These are phyloP conservation scores for Odontothrips loti DNA, from an alignment of 2,888 invertebrate genomes.

Conservation along the genomic window DNA sequence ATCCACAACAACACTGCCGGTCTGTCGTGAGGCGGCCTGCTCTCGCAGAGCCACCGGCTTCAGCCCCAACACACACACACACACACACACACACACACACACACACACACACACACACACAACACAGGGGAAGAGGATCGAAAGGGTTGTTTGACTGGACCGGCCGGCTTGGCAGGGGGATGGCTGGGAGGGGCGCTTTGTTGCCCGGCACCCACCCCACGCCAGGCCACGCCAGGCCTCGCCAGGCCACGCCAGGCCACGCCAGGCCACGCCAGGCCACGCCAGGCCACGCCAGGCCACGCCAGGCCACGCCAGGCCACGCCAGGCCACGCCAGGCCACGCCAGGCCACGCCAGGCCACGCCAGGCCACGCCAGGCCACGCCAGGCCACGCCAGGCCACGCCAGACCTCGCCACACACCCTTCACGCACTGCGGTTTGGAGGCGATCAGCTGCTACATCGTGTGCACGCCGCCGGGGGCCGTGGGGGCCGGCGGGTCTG, in stretches of 20 bases:
- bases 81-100: no score
- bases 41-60: no score
- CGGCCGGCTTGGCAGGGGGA: no score
- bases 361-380: background rate
- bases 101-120: no score
- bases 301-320: background rate
- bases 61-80: no score
- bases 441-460: constrained; percentile 9
- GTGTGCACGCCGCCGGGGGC: background rate
- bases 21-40: no score
- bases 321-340: background rate
- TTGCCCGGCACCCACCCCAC: no score
- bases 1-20: no score
- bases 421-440: background rate
- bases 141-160: no score
- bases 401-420: background rate
- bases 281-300: background rate
- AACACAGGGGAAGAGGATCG: no score
- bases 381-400: background rate
- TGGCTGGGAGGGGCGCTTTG: no score
- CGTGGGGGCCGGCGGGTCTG: no score
- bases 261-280: background rate
- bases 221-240: background rate
- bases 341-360: background rate
- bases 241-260: background rate